phyloP scores from a whole-genome alignment of 2,888 invertebrate genomes.

The Eupeodes latifasciatus region DNA sequence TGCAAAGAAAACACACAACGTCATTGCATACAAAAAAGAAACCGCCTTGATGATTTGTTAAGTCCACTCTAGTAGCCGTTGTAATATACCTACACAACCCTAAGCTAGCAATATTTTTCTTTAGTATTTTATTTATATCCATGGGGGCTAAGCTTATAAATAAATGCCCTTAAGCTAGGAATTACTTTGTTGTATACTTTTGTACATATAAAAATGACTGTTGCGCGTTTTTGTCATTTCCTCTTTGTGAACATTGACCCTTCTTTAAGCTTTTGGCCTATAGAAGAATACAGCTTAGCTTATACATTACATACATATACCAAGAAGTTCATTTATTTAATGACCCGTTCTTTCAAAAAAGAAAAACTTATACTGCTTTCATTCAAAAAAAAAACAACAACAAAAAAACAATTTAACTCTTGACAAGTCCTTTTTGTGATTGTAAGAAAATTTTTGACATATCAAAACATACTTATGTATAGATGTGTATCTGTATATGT shows the following conservation, averaged over 20 bases:
- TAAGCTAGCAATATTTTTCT: background rate
- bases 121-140: constrained; percentile 36
- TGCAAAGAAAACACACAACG: background rate
- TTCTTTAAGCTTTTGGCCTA: constrained; percentile 32
- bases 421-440: background rate
- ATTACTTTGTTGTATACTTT: constrained; percentile 7
- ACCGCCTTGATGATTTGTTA: constrained; percentile 20
- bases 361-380: no score
- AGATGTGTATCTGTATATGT: background rate
- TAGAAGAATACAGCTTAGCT: background rate
- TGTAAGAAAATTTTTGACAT: background rate
- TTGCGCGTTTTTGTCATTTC: constrained; percentile 1
- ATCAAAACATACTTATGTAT: background rate
- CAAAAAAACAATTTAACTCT: background rate
- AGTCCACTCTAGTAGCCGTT: background rate
- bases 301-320: background rate
- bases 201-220: background rate
- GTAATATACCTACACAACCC: no score
- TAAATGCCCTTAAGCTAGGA: constrained; percentile 55
- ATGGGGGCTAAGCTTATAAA: constrained; percentile 20
- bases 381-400: no score
- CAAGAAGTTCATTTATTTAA: background rate
- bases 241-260: background rate
- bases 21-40: constrained; percentile 15
- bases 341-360: background rate